These are phyloP conservation scores for Yponomeuta cagnagella DNA, from an alignment of 2,888 invertebrate genomes.

Conservation along the genomic window DNA sequence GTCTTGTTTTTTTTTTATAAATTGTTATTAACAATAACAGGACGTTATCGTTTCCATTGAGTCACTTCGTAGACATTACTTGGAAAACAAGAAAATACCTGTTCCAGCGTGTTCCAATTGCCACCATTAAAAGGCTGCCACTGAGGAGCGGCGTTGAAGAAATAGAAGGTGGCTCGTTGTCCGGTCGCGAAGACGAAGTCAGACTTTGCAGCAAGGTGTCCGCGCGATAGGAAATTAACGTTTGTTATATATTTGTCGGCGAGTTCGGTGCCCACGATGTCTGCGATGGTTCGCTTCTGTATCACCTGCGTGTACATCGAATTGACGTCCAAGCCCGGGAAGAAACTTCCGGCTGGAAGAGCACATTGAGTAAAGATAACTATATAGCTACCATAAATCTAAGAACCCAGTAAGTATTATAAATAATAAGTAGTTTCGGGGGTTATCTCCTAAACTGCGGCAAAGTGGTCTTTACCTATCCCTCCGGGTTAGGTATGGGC, in stretches of 20 bases:
- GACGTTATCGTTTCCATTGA: too few relatives aligned
- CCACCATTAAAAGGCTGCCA: conserved; percentile 79
- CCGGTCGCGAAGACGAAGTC: conserved; percentile 78
- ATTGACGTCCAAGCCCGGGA: conserved; percentile 55
- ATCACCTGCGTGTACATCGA: conserved; percentile 52
- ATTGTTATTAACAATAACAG: too few relatives aligned
- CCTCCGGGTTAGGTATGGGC: background rate
- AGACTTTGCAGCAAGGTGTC: conserved; percentile 77
- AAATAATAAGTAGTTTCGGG: too few relatives aligned
- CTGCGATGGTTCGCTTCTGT: conserved; percentile 45
- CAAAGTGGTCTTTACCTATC: too few relatives aligned
- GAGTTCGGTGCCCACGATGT: conserved; percentile 40
- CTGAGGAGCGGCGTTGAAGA: conserved; percentile 80
- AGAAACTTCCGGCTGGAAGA: conserved; percentile 63
- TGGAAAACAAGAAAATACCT: conserved; percentile 26
- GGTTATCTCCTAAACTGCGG: too few relatives aligned
- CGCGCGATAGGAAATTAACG: conserved; percentile 69
- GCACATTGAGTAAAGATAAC: background rate
- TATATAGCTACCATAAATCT: background rate
- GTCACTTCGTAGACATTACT: too few relatives aligned
- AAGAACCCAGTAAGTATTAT: too few relatives aligned
- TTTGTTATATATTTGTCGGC: conserved; percentile 65
- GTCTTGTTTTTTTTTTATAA: too few relatives aligned
- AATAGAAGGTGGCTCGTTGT: conserved; percentile 77
- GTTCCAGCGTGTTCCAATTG: conserved; percentile 76